These are phyloP conservation scores for Indicator maculatus DNA, from an alignment of 2,113 vertebrate genomes.

Conservation along the genomic window DNA sequence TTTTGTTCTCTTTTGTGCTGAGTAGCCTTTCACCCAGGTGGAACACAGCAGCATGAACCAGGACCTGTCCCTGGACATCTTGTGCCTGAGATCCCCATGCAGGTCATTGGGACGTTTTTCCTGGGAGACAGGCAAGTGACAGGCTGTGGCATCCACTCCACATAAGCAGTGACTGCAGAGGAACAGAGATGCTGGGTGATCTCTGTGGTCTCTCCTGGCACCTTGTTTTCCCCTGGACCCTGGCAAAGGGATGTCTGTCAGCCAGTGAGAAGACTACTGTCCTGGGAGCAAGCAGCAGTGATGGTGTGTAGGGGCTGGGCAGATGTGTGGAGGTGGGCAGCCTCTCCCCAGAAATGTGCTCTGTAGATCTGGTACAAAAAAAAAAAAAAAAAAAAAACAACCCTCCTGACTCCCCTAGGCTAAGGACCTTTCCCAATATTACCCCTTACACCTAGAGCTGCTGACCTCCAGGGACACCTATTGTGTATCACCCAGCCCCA, in stretches of 20 bases:
- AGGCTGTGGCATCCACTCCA: background rate
- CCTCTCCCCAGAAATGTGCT: accelerated
- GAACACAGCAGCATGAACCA: accelerated
- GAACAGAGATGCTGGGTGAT: accelerated
- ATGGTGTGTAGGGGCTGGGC: accelerated
- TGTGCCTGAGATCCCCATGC: accelerated
- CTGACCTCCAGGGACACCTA: background rate
- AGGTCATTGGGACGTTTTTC: background rate
- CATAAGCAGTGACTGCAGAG: background rate
- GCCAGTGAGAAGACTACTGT: accelerated
- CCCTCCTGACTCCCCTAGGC: accelerated
- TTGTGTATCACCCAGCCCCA: no score
- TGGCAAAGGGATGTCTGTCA: background rate
- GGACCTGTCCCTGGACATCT: background rate
- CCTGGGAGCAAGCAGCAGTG: background rate
- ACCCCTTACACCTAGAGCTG: accelerated
- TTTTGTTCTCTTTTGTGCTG: background rate
- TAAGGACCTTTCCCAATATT: background rate
- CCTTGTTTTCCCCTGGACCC: background rate
- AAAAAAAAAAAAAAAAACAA: no score
- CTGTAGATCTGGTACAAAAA: background rate
- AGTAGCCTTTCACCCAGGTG: background rate
- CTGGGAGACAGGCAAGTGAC: accelerated
- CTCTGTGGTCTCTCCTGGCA: background rate
- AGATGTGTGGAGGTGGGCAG: background rate